These are phyloP conservation scores for Gadopsis marmoratus DNA, from an alignment of 2,797 vertebrate species.

Conservation along the genomic window DNA sequence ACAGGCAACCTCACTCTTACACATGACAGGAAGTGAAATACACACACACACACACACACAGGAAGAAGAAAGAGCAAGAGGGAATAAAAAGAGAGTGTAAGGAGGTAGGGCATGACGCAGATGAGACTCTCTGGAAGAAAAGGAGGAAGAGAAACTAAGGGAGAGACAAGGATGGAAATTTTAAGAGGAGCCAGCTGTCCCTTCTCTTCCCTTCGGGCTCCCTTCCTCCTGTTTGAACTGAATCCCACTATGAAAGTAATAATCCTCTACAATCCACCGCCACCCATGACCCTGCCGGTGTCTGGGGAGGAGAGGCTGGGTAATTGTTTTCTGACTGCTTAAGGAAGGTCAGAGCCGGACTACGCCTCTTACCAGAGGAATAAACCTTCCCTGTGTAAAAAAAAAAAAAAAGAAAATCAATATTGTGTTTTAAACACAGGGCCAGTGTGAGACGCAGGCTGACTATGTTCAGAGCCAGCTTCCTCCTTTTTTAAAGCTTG, in stretches of 20 bases:
- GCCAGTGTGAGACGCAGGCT: neutral
- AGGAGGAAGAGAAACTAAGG: conserved; percentile 30
- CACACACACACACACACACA: conserved; percentile 15
- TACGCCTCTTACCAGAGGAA: conserved; percentile 33
- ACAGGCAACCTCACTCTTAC: conserved; percentile 40
- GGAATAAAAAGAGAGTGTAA: conserved; percentile 4
- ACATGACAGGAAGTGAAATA: conserved; percentile 44
- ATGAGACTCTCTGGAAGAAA: conserved; percentile 27
- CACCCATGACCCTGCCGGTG: conserved; percentile 67
- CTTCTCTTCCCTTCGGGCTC: conserved; percentile 19
- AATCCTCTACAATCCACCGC: conserved; percentile 65
- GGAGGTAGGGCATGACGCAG: conserved; percentile 17
- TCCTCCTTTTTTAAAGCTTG: conserved; percentile 16
- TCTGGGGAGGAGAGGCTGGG: conserved; percentile 59
- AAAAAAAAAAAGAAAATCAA: conserved; percentile 49
- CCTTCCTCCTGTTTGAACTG: conserved; percentile 47
- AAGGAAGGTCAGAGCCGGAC: conserved; percentile 57
- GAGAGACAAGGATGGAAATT: conserved; percentile 38
- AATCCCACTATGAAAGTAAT: conserved; percentile 71
- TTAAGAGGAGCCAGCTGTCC: conserved; percentile 26
- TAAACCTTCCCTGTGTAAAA: conserved; percentile 44
- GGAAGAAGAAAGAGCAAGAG: conserved; percentile 7
- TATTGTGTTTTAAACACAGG: conserved; percentile 69
- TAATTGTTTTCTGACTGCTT: conserved; percentile 76
- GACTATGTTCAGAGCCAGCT: neutral